Percentiles rank a stretch among this genome's conserved stretches.
Conservation (phyloP, 2,888 invertebrate genomes). For the Conops quadrifasciatus region DNA sequence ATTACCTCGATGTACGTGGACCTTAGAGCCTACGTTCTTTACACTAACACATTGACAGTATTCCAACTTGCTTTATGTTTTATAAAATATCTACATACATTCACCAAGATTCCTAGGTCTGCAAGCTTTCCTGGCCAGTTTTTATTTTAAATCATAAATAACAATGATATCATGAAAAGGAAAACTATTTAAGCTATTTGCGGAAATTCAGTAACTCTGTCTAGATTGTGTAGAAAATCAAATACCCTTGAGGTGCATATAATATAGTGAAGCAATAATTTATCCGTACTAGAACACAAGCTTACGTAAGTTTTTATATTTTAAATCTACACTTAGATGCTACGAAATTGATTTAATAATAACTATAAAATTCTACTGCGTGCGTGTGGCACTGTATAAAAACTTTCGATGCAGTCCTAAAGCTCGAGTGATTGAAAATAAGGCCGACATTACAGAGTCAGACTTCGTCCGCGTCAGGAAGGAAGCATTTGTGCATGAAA, state of each 20-base stretch:
- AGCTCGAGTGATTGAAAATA: slow-evolving; percentile 63
- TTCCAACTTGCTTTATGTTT: slow-evolving; percentile 40
- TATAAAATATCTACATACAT: slow-evolving; percentile 49
- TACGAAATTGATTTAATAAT: slow-evolving; percentile 43
- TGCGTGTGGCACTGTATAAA: slow-evolving; percentile 15
- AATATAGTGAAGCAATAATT: slow-evolving; percentile 53
- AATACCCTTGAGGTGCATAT: neutral
- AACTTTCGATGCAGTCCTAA: slow-evolving; percentile 48
- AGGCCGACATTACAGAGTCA: slow-evolving; percentile 18
- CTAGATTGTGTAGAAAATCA: neutral
- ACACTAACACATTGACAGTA: slow-evolving; percentile 46
- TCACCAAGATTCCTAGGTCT: slow-evolving; percentile 39
- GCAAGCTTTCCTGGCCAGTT: neutral
- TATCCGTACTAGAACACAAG: slow-evolving; percentile 53
- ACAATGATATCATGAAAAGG: slow-evolving; percentile 49
- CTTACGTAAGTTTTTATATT: slow-evolving; percentile 58
- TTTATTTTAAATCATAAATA: slow-evolving; percentile 37
- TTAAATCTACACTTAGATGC: slow-evolving; percentile 57
- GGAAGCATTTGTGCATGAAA: slow-evolving; percentile 28
- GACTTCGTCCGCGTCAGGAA: neutral
- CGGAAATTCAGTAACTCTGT: neutral
- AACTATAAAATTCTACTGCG: slow-evolving; percentile 28
- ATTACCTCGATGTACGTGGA: slow-evolving; percentile 43
- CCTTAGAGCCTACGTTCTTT: slow-evolving; percentile 42
- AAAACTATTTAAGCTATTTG: slow-evolving; percentile 51